phyloP scores from a whole-genome alignment of 1,140 invertebrate genomes.

The Marisa cornuarietis region DNA sequence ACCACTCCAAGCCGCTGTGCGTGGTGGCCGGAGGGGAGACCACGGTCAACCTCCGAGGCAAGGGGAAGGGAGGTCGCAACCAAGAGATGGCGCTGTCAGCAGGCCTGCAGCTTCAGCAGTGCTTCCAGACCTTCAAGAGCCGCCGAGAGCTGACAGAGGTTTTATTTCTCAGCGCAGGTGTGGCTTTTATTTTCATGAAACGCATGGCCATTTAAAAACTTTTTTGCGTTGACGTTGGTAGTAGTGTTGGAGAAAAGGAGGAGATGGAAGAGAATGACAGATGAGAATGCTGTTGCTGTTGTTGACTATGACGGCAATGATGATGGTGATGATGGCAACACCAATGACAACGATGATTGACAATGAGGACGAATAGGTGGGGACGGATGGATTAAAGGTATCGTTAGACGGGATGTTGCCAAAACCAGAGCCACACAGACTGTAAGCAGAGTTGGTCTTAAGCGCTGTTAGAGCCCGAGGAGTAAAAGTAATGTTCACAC shows the following conservation, averaged over 20 bases:
- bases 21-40: conserved; percentile 89
- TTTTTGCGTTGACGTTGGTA: neutral
- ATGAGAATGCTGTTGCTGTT: neutral
- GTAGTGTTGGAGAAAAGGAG: neutral
- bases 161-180: conserved; percentile 20
- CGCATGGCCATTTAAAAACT: too few species aligned
- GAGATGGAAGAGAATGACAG: neutral
- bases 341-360: too few species aligned
- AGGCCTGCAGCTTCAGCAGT: conserved; percentile 64
- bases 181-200: neutral
- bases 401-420: too few species aligned
- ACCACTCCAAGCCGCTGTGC: conserved; percentile 63
- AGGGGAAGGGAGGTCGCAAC: conserved; percentile 89
- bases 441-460: too few species aligned
- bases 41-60: conserved; percentile 79
- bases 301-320: neutral
- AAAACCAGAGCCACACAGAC: too few species aligned
- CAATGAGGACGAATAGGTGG: too few species aligned
- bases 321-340: neutral
- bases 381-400: too few species aligned
- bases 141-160: neutral
- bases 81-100: conserved; percentile 88
- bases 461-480: too few species aligned
- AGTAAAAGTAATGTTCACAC: too few species aligned
- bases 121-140: neutral